A percentile compares a stretch with the other conserved stretches of the same genome.
Evolutionary conservation across 2,113 vertebrate species (phyloP).

Genomic region (Lophochroa leadbeateri): DNA sequence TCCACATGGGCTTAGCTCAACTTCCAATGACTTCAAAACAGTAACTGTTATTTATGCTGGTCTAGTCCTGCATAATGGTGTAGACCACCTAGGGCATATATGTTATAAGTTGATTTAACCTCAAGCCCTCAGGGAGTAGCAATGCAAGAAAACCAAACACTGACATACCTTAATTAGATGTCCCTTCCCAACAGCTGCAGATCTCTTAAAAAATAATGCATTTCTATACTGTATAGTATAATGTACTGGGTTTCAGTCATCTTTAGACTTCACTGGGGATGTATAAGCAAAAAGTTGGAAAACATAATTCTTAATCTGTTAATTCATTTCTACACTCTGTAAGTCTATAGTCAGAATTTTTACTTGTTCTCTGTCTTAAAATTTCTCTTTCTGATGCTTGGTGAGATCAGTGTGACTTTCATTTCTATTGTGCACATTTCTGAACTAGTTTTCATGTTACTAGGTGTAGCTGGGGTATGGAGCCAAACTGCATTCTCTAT

Average conservation of each 20-base stretch:
- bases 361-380: neutral
- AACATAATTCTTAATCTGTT: neutral
- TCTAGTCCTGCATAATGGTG: fast-evolving
- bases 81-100: neutral
- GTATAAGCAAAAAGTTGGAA: neutral
- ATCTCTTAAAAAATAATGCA: neutral
- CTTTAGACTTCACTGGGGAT: neutral
- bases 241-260: neutral
- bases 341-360: neutral
- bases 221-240: neutral
- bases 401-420: neutral
- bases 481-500: neutral
- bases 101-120: neutral
- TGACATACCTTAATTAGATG: neutral
- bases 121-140: neutral
- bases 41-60: neutral
- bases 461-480: neutral
- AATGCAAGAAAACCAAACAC: neutral
- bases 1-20: neutral
- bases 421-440: neutral
- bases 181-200: neutral
- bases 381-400: neutral
- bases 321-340: neutral
- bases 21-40: neutral
- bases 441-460: neutral